Evolutionary conservation across 2,797 vertebrate genomes (phyloP).

Genomic region (Nothura maculosa): DNA sequence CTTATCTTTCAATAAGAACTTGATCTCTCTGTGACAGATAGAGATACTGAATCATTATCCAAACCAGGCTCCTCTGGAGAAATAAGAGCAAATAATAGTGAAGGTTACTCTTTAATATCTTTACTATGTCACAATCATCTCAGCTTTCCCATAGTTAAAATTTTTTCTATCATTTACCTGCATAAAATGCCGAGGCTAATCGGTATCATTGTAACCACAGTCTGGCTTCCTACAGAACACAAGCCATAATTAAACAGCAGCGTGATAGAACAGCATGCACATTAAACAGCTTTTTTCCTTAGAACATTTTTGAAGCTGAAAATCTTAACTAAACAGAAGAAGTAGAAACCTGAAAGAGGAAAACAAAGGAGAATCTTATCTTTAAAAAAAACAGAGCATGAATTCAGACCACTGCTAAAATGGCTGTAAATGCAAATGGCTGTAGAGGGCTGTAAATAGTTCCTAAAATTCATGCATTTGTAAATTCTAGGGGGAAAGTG

Average conservation of each 20-base stretch:
- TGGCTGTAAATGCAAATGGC: too few species aligned
- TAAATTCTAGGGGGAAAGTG: not conserved
- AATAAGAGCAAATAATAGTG: constrained; percentile 45
- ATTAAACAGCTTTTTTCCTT: not conserved
- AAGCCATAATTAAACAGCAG: not conserved
- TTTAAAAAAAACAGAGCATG: not conserved
- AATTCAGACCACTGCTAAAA: not conserved
- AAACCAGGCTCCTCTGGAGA: constrained; percentile 37
- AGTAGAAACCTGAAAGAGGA: not conserved
- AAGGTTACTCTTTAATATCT: constrained; percentile 2
- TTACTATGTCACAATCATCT: not conserved
- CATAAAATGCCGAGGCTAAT: not conserved
- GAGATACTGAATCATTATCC: constrained; percentile 55
- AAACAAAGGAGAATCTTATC: not conserved
- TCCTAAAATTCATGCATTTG: not conserved
- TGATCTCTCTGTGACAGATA: constrained; percentile 58
- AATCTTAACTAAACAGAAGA: not conserved
- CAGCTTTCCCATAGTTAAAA: not conserved
- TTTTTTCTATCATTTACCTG: not conserved
- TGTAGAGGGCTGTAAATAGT: not conserved
- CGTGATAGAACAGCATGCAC: not conserved
- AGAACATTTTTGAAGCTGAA: not conserved
- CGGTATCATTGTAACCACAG: not conserved
- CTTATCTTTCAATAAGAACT: constrained; percentile 37
- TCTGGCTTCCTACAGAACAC: not conserved